Conservation (phyloP, 2,797 vertebrate species). For the Microctenopoma lineatum region DNA sequence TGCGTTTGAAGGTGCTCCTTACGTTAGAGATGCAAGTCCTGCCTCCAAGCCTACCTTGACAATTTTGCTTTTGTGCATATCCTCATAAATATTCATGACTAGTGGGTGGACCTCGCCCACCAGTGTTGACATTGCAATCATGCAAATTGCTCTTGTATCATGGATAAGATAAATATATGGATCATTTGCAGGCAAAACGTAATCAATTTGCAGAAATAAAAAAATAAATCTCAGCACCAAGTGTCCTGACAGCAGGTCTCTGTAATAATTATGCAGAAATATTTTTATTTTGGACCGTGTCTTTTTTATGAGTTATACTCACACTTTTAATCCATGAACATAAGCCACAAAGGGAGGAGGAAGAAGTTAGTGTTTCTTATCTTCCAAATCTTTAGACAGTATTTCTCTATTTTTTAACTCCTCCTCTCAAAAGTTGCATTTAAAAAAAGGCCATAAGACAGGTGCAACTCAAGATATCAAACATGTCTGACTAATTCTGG, state of each 20-base stretch:
- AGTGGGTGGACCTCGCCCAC: slow-evolving; percentile 1
- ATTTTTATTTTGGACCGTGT: slow-evolving; percentile 13
- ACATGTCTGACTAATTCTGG: slow-evolving; percentile 71
- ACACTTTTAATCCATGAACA: background rate
- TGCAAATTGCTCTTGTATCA: slow-evolving; percentile 42
- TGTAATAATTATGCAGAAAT: background rate
- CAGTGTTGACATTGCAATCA: slow-evolving; percentile 53
- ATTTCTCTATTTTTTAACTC: slow-evolving; percentile 13
- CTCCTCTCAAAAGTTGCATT: slow-evolving; percentile 37
- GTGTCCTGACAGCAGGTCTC: slow-evolving; percentile 3
- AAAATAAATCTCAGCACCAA: slow-evolving; percentile 22
- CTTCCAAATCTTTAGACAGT: slow-evolving; percentile 4
- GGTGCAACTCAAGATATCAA: slow-evolving; percentile 67
- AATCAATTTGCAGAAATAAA: slow-evolving; percentile 18
- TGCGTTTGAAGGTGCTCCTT: slow-evolving; percentile 25
- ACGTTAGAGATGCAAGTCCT: background rate
- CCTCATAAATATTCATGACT: slow-evolving; percentile 65
- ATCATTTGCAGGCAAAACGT: slow-evolving; percentile 32
- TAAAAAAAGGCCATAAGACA: slow-evolving; percentile 56
- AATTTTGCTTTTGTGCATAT: slow-evolving; percentile 42
- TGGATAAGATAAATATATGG: slow-evolving; percentile 23
- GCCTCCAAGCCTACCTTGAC: slow-evolving; percentile 34
- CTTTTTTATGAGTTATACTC: slow-evolving; percentile 13
- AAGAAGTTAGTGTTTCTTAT: slow-evolving; percentile 3
- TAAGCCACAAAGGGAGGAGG: slow-evolving; percentile 3